Evolutionary conservation across 2,113 vertebrate species (phyloP), one percentile per base, ranked within the genome.

Genomic region (Notiomystis cincta): DNA sequence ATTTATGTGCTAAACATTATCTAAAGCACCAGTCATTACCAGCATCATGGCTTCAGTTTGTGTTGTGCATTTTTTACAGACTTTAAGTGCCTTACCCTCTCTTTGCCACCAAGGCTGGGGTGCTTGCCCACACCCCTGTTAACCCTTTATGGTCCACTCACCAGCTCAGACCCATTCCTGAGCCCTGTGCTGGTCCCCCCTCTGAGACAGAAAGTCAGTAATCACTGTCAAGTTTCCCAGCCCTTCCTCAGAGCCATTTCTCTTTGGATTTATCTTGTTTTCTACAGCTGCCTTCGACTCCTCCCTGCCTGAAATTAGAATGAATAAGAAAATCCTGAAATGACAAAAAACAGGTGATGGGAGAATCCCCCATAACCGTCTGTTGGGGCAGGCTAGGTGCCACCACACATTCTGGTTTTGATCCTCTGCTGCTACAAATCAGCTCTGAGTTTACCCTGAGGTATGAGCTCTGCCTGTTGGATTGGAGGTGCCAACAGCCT

Each of bases 1-100:
- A 82, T 94, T 91, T 92, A 93, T 88, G 27, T 31, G 67, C 71
- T 86, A 66, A 91, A 62, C 62, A 11, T 92, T 86, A 72, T 50
- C 79, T 90, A 83, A 90, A 54, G 85, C 64, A 58, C 44, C 53
- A 67, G 64, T 18, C 77, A 51, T 91, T 91, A 81, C 77, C 64
- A 44, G 65, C 37, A 38, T 13, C n/a, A 1, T 6, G 84, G 48
- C 69, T 82, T 62, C 2, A 3, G 56, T 42, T 65, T 66, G 25
- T 10, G 25, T 6, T 28, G 40, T 16, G 37, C 13, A 2, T 23
- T 51, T 64, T 70, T 58, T 13, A 21, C 2, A 35, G 40, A n/a
- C 7, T 76, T 51, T 38, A 10, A 27, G 16, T 11, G n/a, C 13
- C 31, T 81, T 15, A 14, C 27, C 11, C 25, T 21, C 15, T 24